A percentile compares a stretch with the other conserved stretches of the same genome.
Conservation (phyloP, 2,888 invertebrate species). For the Phlogophora meticulosa region DNA sequence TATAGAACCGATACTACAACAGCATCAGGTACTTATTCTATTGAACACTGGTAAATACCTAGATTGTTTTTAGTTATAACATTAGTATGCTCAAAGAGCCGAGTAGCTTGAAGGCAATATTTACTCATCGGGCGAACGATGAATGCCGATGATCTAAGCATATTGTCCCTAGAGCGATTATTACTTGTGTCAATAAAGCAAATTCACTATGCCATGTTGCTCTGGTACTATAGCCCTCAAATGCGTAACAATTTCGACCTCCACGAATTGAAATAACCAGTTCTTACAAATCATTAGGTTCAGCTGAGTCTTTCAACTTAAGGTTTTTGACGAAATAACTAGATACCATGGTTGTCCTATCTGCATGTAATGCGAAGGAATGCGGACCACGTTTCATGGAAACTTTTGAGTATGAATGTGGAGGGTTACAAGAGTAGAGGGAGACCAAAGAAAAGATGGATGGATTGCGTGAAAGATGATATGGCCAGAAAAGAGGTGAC, state of each 20-base stretch:
- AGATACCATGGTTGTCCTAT: neutral
- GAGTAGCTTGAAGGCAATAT: slow-evolving; percentile 58
- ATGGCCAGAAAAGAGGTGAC: too few species aligned
- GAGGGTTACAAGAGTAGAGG: too few species aligned
- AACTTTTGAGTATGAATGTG: too few species aligned
- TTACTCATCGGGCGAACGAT: slow-evolving; percentile 57
- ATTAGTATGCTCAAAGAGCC: slow-evolving; percentile 53
- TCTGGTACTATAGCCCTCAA: neutral
- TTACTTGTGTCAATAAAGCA: slow-evolving; percentile 45
- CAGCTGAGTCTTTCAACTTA: slow-evolving; percentile 5
- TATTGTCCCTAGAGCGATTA: slow-evolving; percentile 43
- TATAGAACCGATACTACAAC: neutral
- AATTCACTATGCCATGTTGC: slow-evolving; percentile 2
- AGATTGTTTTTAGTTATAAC: slow-evolving; percentile 35
- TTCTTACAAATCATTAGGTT: slow-evolving; percentile 21
- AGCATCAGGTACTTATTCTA: neutral
- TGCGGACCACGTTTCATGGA: too few species aligned
- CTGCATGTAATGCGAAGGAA: too few species aligned
- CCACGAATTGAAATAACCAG: slow-evolving; percentile 29
- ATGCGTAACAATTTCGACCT: slow-evolving; percentile 18
- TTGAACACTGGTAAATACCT: slow-evolving; percentile 13
- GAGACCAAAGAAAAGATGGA: too few species aligned
- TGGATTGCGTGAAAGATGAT: too few species aligned
- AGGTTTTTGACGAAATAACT: neutral
- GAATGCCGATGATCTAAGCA: slow-evolving; percentile 63